A percentile compares a stretch with the other conserved stretches of the same genome.
phyloP scores from a whole-genome alignment of 2,113 vertebrate species.

The Passer domesticus region DNA sequence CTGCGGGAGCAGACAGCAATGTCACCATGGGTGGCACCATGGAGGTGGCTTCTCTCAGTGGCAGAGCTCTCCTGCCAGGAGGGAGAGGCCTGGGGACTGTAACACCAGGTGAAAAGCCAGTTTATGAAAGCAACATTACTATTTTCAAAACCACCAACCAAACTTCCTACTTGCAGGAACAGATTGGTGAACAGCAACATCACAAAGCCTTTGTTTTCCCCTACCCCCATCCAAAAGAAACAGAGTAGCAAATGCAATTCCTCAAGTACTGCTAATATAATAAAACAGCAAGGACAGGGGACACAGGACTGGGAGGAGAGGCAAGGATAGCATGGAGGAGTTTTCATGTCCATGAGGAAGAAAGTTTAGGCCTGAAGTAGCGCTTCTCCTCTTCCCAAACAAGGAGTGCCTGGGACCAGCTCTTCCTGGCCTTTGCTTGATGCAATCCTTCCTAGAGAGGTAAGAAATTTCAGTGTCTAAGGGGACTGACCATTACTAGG shows the following conservation, averaged over 20 bases:
- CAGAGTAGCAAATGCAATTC: not conserved
- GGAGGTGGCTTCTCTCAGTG: not conserved
- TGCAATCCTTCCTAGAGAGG: not conserved
- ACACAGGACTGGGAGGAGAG: not conserved
- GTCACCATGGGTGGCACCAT: not conserved
- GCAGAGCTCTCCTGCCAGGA: not conserved
- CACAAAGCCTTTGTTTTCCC: not conserved
- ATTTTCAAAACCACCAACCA: not conserved
- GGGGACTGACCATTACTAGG: not conserved
- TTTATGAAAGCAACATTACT: not conserved
- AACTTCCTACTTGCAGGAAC: not conserved
- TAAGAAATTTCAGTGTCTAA: not conserved
- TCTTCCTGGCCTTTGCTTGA: not conserved
- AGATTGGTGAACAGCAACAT: not conserved
- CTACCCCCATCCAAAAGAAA: not conserved
- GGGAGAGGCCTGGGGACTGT: fast-evolving
- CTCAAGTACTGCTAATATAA: not conserved
- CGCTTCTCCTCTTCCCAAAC: not conserved
- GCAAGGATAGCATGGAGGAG: not conserved
- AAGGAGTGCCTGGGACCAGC: not conserved
- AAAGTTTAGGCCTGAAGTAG: not conserved
- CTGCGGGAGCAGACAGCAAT: not conserved
- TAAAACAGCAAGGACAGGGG: not conserved
- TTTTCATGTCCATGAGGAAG: not conserved
- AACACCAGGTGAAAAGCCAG: not conserved